Base-by-base conservation (phyloP, 2,113 vertebrate genomes). In the Hippocampus abdominalis region DNA sequence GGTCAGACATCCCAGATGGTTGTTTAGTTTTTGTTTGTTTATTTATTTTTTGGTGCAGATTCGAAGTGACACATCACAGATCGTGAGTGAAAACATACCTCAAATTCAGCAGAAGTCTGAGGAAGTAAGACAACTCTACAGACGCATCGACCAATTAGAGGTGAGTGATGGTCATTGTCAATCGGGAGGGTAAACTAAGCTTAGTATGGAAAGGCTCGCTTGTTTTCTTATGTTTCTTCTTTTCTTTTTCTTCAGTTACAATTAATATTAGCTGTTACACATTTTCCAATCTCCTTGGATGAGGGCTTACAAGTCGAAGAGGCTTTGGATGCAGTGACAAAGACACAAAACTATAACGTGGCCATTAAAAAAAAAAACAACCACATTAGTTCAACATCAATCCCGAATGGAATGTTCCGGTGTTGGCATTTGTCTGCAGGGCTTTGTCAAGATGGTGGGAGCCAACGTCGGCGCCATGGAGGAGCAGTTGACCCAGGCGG, bases 371-470 rank as follows among this genome's bases (percentile, higher is more conserved):
- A 49, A 18, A 49, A 49, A 49, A 21, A 49, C 48, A 49, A 49
- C 48, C 8, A 49, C 48, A 49, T 18, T 18, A 21, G 8, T 49
- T 49, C 15, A 21, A 49, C 4, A 64, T 25, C 11, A 3, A 46
- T 42, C n/a, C 10, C 9, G 39, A 64, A 42, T 64, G 1, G 18
- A 39, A 63, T 42, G 62, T 64, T 21, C 11, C 13, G 2, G 10
- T 40, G 3, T 66, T 66, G 20, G 46, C n/a, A 11, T 56, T 44
- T 66, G 36, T 2, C 73, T 23, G 9, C 81, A 95, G 94, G 90
- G 93, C 66, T 98, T 98, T 89, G 96, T 98, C 62, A 93, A 94
- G 77, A 95, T 95, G 94, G 81, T 98, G n/a, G 94, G 93, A 64
- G 82, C 89, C 70, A 91, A 91, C 0, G 95, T 98, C 60, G 90